Percentiles rank a stretch among this genome's conserved stretches.
phyloP scores from a whole-genome alignment of 2,888 invertebrate genomes.

The Leptura quadrifasciata region DNA sequence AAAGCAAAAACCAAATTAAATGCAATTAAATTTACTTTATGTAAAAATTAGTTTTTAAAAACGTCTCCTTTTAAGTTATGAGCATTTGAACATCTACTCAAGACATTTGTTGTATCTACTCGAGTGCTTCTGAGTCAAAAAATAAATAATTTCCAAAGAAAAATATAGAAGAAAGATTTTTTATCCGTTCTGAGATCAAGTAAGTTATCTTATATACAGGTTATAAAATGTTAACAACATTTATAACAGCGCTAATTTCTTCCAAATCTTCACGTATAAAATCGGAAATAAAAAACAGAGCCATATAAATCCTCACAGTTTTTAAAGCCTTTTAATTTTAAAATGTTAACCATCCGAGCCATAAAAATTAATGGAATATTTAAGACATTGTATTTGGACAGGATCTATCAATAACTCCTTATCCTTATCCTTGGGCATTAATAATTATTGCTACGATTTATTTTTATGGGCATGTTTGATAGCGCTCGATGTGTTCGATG shows the following conservation, averaged over 20 bases:
- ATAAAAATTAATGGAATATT: conserved; percentile 43
- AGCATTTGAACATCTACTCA: no score
- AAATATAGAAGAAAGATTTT: no score
- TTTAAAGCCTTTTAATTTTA: conserved; percentile 30
- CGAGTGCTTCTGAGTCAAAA: no score
- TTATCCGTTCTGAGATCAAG: no score
- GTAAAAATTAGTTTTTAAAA: no score
- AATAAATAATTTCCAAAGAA: no score
- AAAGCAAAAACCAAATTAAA: no score
- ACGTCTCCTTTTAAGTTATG: no score
- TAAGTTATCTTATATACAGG: no score
- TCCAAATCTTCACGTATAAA: background rate
- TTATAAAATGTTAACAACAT: no score
- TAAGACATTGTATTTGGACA: conserved; percentile 39
- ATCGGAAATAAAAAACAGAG: conserved; percentile 9
- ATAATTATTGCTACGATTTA: conserved; percentile 52
- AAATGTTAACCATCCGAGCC: conserved; percentile 21
- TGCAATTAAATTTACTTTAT: no score
- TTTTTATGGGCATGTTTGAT: conserved; percentile 58
- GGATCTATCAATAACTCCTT: conserved; percentile 43
- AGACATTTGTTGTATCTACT: no score
- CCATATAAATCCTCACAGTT: conserved; percentile 9
- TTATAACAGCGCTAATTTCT: background rate
- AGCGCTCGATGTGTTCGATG: conserved; percentile 59
- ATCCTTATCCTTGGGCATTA: conserved; percentile 39